Conservation (phyloP, 1,140 invertebrate species). For the Diplogasteroides magnus region DNA sequence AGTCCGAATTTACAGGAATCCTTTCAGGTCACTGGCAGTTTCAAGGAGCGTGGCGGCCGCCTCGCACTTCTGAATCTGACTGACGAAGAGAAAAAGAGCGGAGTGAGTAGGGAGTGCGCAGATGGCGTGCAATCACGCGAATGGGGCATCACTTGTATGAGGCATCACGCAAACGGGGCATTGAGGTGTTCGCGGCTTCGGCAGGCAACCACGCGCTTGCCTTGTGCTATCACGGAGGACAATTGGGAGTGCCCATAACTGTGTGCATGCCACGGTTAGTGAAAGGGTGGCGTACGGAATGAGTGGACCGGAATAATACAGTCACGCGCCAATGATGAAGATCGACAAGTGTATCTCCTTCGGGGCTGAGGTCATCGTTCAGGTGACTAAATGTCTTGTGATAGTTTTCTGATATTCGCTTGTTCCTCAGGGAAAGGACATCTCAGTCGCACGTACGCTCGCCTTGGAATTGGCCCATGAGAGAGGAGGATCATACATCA, state of each 20-base stretch:
- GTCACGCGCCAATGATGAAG: constrained; percentile 83
- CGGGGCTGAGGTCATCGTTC: constrained; percentile 75
- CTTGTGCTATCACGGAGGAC: constrained; percentile 75
- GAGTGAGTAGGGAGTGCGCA: neutral
- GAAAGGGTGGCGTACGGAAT: neutral
- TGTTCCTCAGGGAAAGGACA: constrained; percentile 24
- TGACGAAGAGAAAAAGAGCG: constrained; percentile 19
- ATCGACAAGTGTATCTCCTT: constrained; percentile 75
- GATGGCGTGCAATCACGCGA: no score
- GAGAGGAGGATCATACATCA: constrained; percentile 29
- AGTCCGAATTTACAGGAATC: neutral
- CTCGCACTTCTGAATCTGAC: constrained; percentile 72
- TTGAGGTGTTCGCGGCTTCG: constrained; percentile 66
- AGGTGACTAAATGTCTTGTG: constrained; percentile 62
- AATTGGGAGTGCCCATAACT: constrained; percentile 61
- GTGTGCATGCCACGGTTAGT: neutral
- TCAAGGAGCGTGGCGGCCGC: constrained; percentile 81
- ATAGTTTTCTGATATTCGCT: constrained; percentile 63
- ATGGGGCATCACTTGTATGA: no score
- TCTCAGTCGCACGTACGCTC: constrained; percentile 9
- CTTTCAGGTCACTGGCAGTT: constrained; percentile 71
- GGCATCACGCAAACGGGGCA: no score
- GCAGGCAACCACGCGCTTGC: constrained; percentile 84
- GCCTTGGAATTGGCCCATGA: constrained; percentile 27
- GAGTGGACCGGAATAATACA: neutral